These are phyloP conservation scores for Astatoreochromis straeleni DNA, from an alignment of 2,113 vertebrate genomes.

Conservation along the genomic window DNA sequence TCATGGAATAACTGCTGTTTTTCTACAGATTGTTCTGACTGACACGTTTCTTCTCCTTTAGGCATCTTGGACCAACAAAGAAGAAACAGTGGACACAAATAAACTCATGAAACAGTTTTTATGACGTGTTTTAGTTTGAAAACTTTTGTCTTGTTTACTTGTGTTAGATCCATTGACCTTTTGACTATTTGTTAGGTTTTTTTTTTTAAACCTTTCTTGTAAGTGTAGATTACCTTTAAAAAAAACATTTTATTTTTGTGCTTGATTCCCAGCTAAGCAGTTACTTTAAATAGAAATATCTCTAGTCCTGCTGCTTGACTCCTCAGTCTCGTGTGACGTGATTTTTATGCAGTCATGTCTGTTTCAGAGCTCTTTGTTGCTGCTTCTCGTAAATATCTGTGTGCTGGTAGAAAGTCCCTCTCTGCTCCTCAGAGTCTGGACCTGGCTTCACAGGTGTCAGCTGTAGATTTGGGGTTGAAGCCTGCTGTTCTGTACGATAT, in stretches of 20 bases:
- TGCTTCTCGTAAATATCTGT: slow-evolving; percentile 71
- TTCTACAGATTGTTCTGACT: not conserved
- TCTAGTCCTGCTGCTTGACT: not conserved
- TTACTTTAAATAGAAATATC: not conserved
- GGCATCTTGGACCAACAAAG: slow-evolving; percentile 44
- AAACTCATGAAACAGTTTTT: not conserved
- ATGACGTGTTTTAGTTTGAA: not conserved
- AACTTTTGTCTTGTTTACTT: not conserved
- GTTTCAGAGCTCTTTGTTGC: slow-evolving; percentile 62
- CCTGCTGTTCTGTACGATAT: slow-evolving; percentile 82
- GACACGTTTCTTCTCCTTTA: not conserved
- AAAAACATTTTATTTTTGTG: not conserved
- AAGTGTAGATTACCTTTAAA: not conserved
- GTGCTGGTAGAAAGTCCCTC: slow-evolving; percentile 54
- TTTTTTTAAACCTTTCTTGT: not conserved
- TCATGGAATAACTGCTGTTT: not conserved
- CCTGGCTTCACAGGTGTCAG: slow-evolving; percentile 76
- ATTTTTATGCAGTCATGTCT: slow-evolving; percentile 6
- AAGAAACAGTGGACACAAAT: not conserved
- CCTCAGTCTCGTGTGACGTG: not conserved
- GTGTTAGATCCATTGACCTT: not conserved
- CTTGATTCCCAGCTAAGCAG: not conserved
- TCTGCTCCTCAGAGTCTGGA: slow-evolving; percentile 66
- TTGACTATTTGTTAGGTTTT: not conserved
- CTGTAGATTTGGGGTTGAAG: slow-evolving; percentile 81